A percentile compares a stretch with the other conserved stretches of the same genome.
Evolutionary conservation across 2,797 vertebrate genomes (phyloP).

Genomic region (Microctenopoma lineatum): DNA sequence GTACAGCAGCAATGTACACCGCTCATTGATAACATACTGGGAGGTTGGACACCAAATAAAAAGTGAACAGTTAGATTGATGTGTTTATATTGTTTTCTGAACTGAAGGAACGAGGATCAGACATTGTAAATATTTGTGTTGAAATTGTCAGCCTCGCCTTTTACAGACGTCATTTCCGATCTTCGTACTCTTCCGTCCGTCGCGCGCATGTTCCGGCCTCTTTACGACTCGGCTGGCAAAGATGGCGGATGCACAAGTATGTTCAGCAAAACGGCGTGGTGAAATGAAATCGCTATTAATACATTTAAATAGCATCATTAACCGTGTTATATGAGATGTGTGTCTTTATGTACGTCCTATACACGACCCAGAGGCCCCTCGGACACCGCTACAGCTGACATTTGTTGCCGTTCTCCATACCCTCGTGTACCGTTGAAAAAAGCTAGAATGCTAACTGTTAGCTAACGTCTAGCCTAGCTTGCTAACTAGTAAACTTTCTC

Average conservation of each 20-base stretch:
- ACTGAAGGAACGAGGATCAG: neutral
- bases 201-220: constrained; percentile 76
- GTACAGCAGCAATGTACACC: neutral
- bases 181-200: constrained; percentile 59
- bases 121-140: neutral
- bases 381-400: accelerated
- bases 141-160: constrained; percentile 6
- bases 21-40: neutral
- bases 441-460: constrained; percentile 57
- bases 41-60: neutral
- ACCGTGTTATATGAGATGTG: accelerated
- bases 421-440: constrained; percentile 68
- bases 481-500: neutral
- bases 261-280: constrained; percentile 69
- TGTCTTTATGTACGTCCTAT: accelerated
- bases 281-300: constrained; percentile 24
- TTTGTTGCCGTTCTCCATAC: constrained; percentile 3
- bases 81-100: neutral
- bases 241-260: constrained; percentile 88
- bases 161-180: constrained; percentile 74
- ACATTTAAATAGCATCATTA: neutral
- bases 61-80: neutral
- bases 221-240: constrained; percentile 86
- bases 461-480: constrained; percentile 44
- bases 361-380: accelerated